Evolutionary conservation across 2,113 vertebrate species (phyloP).

Genomic region (Euleptes europaea): DNA sequence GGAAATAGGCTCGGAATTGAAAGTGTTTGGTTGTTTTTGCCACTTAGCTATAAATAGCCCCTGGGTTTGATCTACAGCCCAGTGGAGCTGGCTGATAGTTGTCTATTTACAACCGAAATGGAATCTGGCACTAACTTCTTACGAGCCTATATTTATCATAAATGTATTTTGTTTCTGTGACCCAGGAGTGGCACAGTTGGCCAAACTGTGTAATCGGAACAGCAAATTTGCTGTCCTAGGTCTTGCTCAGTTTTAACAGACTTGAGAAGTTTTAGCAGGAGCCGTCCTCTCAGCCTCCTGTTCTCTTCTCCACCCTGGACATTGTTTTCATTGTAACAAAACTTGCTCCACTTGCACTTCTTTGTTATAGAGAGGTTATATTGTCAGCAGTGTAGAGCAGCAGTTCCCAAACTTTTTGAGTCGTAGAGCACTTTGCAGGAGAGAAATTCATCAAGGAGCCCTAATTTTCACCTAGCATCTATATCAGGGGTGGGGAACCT

Average conservation of each 20-base stretch:
- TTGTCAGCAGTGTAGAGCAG: background rate
- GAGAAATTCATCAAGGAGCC: too few species aligned
- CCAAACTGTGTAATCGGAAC: background rate
- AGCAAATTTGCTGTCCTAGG: background rate
- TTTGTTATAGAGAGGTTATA: background rate
- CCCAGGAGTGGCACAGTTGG: background rate
- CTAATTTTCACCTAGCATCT: too few species aligned
- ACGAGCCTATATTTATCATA: conserved; percentile 22
- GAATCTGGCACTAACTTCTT: conserved; percentile 17
- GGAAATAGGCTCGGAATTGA: background rate
- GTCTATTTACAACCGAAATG: conserved; percentile 35
- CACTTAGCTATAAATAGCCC: conserved; percentile 1
- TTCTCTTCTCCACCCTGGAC: background rate
- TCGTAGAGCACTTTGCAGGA: too few species aligned
- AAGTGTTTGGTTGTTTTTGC: conserved; percentile 28
- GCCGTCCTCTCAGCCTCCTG: background rate
- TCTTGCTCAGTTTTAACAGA: conserved; percentile 1
- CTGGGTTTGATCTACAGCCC: conserved; percentile 13
- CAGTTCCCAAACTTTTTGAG: too few species aligned
- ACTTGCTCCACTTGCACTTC: background rate
- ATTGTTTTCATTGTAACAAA: background rate
- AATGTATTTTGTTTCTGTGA: conserved; percentile 31
- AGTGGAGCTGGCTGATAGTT: conserved; percentile 1
- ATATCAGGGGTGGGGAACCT: too few species aligned
- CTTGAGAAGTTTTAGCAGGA: background rate